Conservation (phyloP, 2,797 vertebrate species). For the Chlorospingus flavigularis region DNA sequence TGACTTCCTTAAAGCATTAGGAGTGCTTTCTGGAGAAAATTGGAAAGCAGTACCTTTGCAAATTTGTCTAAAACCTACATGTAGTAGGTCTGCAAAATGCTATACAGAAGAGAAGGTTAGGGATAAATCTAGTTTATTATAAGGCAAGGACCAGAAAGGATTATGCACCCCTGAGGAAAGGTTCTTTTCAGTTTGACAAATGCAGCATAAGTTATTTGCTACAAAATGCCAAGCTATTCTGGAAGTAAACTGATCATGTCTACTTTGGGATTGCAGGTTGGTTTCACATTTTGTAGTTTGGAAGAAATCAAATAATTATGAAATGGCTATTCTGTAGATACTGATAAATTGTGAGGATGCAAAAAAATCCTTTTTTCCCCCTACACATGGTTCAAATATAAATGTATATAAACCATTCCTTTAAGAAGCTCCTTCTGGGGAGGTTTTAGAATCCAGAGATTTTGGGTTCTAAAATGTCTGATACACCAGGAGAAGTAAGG, state of each 20-base stretch:
- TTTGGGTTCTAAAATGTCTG: not conserved
- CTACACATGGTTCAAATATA: not conserved
- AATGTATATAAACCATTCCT: not conserved
- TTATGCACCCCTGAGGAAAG: slow-evolving; percentile 19
- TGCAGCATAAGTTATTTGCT: not conserved
- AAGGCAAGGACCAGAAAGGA: not conserved
- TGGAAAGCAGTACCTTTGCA: not conserved
- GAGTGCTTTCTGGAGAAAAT: not conserved
- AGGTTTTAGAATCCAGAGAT: not conserved
- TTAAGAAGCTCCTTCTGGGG: not conserved
- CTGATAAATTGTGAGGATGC: not conserved
- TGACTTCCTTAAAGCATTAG: not conserved
- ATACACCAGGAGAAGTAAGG: not conserved
- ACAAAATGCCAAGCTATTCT: slow-evolving; percentile 21
- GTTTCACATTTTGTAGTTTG: not conserved
- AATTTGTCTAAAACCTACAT: slow-evolving; percentile 17
- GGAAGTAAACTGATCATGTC: not conserved
- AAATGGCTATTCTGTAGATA: not conserved
- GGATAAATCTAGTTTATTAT: slow-evolving; percentile 32
- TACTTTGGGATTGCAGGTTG: not conserved
- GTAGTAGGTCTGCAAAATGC: not conserved
- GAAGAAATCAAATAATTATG: not conserved
- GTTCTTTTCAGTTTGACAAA: slow-evolving; percentile 37
- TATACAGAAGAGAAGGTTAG: not conserved
- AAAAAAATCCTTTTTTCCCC: not conserved